These are phyloP conservation scores for Nymphalis c-album DNA, from an alignment of 2,888 invertebrate species.

Conservation along the genomic window DNA sequence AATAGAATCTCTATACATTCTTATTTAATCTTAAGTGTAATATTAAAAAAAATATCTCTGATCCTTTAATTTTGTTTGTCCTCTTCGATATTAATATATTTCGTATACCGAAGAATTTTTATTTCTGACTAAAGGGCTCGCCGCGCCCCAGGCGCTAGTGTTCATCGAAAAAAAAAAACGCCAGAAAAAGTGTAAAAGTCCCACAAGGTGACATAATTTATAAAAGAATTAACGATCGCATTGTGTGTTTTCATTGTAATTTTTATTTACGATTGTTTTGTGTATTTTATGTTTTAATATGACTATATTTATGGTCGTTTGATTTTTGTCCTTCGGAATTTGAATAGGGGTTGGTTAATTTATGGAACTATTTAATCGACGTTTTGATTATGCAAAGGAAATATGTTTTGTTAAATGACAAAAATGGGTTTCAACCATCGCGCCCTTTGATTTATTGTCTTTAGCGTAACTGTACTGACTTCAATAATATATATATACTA, in stretches of 20 bases:
- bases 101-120: background rate
- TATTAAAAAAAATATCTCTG: too few species aligned
- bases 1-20: too few species aligned
- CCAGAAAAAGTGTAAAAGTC: conserved; percentile 53
- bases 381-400: conserved; percentile 52
- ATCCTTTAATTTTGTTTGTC: too few species aligned
- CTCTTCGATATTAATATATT: background rate
- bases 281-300: conserved; percentile 81
- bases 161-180: conserved; percentile 68
- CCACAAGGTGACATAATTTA: conserved; percentile 78
- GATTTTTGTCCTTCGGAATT: conserved; percentile 62
- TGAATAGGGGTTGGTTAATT: conserved; percentile 61
- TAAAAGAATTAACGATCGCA: conserved; percentile 71
- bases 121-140: conserved; percentile 49
- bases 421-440: conserved; percentile 33
- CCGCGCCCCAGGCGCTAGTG: conserved; percentile 73
- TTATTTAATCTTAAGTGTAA: too few species aligned
- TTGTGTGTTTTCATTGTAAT: conserved; percentile 76
- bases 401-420: conserved; percentile 40
- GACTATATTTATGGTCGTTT: conserved; percentile 68
- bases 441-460: conserved; percentile 14
- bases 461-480: background rate
- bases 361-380: conserved; percentile 58
- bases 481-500: too few species aligned
- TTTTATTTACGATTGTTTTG: conserved; percentile 81